phyloP scores from a whole-genome alignment of 2,797 vertebrate species.

The Smutsia gigantea region DNA sequence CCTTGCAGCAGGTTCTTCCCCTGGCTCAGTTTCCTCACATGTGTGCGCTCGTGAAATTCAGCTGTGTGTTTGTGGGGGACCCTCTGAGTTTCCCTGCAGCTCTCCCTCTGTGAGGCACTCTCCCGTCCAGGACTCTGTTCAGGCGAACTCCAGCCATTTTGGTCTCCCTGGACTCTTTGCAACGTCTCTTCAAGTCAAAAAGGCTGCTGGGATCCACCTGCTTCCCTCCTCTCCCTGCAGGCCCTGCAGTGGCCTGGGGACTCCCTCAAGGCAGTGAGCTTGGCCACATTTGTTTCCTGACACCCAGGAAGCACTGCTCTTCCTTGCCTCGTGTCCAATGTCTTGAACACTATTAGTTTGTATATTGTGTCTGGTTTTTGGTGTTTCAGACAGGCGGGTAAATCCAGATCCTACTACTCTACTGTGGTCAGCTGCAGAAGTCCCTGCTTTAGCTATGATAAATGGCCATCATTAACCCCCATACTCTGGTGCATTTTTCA shows the following conservation, averaged over 20 bases:
- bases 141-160: not conserved
- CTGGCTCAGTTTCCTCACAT: not conserved
- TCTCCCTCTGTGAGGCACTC: not conserved
- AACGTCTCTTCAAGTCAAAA: not conserved
- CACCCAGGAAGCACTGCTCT: not conserved
- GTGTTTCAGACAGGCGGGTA: not conserved
- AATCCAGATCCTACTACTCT: not conserved
- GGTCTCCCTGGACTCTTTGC: not conserved
- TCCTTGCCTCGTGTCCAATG: not conserved
- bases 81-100: not conserved
- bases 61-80: too few species aligned
- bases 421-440: not conserved
- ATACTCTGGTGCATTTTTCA: not conserved
- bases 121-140: not conserved
- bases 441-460: not conserved
- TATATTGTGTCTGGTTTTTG: not conserved
- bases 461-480: not conserved
- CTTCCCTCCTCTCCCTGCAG: not conserved
- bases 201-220: rapidly evolving
- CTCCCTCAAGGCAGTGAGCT: not conserved
- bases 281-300: not conserved
- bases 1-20: not conserved
- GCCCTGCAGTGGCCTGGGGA: not conserved
- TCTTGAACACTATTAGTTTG: not conserved
- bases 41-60: not conserved